Evolutionary conservation across 2,797 vertebrate genomes (phyloP), one percentile per base, ranked within the genome.

Genomic region (Coreius guichenoti): DNA sequence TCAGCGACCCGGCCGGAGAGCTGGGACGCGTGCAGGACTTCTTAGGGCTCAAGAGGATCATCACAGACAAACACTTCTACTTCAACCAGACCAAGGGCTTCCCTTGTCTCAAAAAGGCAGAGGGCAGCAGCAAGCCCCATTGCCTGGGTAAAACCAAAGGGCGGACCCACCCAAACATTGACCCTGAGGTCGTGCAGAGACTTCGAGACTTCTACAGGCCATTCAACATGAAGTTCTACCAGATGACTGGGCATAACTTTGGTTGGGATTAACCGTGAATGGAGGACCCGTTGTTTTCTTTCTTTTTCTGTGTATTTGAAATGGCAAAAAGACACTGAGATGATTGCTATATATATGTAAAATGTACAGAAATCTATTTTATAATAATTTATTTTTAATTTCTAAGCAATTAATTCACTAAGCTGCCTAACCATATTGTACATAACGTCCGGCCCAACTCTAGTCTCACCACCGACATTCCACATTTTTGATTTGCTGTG

Each of bases 351-450:
- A 94, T 95, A 94, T 95, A 88, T 96, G 96, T 98, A 97, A 98
- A 98, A 97, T 98, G 97, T 98, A 99, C 97, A 99, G 97, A 99
- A 97, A 98, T 99, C 96, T 99, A 98, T 99, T 99, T 99, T 99
- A 99, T 99, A 97, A 98, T 99, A 98, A 99, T 98, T 99, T 99
- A 99, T 99, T 99, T 96, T 95, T 95, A 95, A 91, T 95, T 95
- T 97, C 93, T 96, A 96, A 99, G 97, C 97, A 98, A 99, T 98
- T 98, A 98, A 99, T 98, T 98, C 97, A 99, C 98, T 98, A 97
- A 98, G 97, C 97, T 99, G 97, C 97, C 98, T 99, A 97, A 97
- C 96, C 95, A 91, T 96, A 93, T 95, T 96, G 94, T 96, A 94
- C 93, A 96, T 93, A 95, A 95, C 76, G 90, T 95, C 96, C 88